A percentile compares a stretch with the other conserved stretches of the same genome.
phyloP scores from a whole-genome alignment of 2,113 vertebrate species.

The Ovibos moschatus region DNA sequence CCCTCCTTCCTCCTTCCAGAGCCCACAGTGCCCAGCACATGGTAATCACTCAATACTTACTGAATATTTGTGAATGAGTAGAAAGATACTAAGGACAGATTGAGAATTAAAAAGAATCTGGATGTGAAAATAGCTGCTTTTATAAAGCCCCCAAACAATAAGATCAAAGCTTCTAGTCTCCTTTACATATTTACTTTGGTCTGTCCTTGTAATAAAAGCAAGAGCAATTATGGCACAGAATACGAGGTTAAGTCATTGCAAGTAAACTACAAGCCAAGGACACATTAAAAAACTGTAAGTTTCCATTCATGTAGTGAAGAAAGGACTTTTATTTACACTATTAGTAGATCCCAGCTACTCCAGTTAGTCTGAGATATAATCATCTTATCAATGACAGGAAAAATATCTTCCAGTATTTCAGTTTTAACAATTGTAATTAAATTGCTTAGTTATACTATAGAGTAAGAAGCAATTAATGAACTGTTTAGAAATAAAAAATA shows the following conservation, averaged over 20 bases:
- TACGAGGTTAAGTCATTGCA: slow-evolving; percentile 56
- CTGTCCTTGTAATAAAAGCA: slow-evolving; percentile 35
- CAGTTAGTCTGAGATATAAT: slow-evolving; percentile 49
- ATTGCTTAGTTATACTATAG: slow-evolving; percentile 52
- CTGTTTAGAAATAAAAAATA: slow-evolving; percentile 77
- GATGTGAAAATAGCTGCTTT: not conserved
- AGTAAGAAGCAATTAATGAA: slow-evolving; percentile 66
- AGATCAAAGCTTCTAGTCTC: slow-evolving; percentile 32
- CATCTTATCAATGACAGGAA: slow-evolving; percentile 52
- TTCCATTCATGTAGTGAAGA: slow-evolving; percentile 61
- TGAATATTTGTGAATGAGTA: not conserved
- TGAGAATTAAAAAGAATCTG: slow-evolving; percentile 28
- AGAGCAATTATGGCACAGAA: slow-evolving; percentile 62
- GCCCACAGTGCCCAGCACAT: not conserved
- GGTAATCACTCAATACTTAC: not conserved
- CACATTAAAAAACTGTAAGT: slow-evolving; percentile 52
- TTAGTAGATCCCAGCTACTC: slow-evolving; percentile 58
- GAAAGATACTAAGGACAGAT: not conserved
- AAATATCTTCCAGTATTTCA: slow-evolving; percentile 68
- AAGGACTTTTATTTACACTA: slow-evolving; percentile 66
- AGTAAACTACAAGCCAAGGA: slow-evolving; percentile 35
- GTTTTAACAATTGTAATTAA: slow-evolving; percentile 56
- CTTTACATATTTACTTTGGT: slow-evolving; percentile 62
- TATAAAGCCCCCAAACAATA: slow-evolving; percentile 6
- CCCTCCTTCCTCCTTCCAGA: not conserved